Evolutionary conservation across 2,797 vertebrate species (phyloP).

Genomic region (Poeciliopsis infans): DNA sequence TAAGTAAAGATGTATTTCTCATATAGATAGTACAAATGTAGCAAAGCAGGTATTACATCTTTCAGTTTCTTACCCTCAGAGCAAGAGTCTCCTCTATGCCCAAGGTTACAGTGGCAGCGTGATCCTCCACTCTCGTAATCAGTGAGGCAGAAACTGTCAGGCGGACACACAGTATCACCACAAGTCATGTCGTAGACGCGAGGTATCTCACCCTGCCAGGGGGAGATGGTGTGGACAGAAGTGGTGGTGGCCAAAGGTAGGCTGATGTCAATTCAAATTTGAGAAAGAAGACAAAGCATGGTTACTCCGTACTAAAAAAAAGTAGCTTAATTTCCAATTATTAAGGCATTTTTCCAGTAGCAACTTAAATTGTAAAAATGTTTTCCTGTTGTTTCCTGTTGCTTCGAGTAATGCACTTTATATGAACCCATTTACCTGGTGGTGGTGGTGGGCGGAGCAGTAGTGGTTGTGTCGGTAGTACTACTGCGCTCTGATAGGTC

Average conservation of each 20-base stretch:
- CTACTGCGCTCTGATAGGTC: conserved; percentile 35
- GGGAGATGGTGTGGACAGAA: conserved; percentile 49
- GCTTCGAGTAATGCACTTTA: not conserved
- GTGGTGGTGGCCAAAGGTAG: conserved; percentile 44
- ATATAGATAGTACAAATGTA: not conserved
- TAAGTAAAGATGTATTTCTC: not conserved
- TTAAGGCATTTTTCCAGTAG: not conserved
- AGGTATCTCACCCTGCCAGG: conserved; percentile 69
- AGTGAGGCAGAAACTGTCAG: conserved; percentile 91
- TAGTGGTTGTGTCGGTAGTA: conserved; percentile 33
- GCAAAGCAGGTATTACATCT: not conserved
- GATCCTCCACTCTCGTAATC: conserved; percentile 88
- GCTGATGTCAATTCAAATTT: conserved; percentile 27
- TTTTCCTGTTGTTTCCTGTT: conserved; percentile 20
- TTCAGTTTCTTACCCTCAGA: conserved; percentile 79
- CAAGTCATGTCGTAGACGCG: conserved; percentile 85
- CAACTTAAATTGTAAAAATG: conserved; percentile 40
- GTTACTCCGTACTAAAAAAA: not conserved
- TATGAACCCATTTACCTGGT: conserved; percentile 39
- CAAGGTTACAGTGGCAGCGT: conserved; percentile 92
- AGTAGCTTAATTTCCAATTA: not conserved
- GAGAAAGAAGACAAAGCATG: not conserved
- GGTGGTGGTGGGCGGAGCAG: conserved; percentile 49
- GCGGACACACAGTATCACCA: conserved; percentile 87
- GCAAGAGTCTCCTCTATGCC: conserved; percentile 86